Evolutionary conservation across 1,140 invertebrate species (phyloP), one percentile per base, ranked within the genome.

Genomic region (Eubasilissa regina): DNA sequence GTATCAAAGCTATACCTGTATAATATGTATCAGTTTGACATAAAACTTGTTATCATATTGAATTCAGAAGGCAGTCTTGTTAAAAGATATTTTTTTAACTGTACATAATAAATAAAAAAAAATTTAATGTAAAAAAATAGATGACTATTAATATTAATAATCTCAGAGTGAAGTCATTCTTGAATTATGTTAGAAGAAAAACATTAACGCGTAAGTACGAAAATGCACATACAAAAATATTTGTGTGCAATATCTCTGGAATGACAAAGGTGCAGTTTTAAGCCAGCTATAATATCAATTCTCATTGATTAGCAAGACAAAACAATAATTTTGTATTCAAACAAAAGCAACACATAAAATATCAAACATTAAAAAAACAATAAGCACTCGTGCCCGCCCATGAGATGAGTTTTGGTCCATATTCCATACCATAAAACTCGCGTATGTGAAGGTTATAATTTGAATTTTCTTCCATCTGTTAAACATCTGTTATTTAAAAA

Each of bases 261-360:
- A 8, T 51, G 48, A 8, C 48, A 12, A 15, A 13, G 3, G 48
- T 51, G 9, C 3, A 13, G 8, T 15, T 13, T 51, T 51, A 13
- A 1, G 11, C n/a, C 1, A n/a, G 13, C 35, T n/a, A 64, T 64
- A 43, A 43, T 25, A 64, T 35, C 1, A 51, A 8, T 35, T 64
- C 60, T 64, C 60, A 64, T 64, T 64, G 60, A 64, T 64, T 43
- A 64, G 19, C 60, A n/a, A 35, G 60, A 25, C 60, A 64, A 64
- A 64, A 64, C 60, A 64, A 64, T 64, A 13, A 64, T 35, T 62
- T 10, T 15, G 56, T 60, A 60, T 60, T 21, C 11, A 11, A 13
- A 62, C 19, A 70, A 70, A 70, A 70, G 45, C 25, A 13, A 51
- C 64, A 68, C 66, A 70, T 70, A 53, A 70, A 70, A 70, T 70